A percentile compares a stretch with the other conserved stretches of the same genome.
Evolutionary conservation across 2,888 invertebrate genomes (phyloP).

Genomic region (Leptopilina myrica): DNA sequence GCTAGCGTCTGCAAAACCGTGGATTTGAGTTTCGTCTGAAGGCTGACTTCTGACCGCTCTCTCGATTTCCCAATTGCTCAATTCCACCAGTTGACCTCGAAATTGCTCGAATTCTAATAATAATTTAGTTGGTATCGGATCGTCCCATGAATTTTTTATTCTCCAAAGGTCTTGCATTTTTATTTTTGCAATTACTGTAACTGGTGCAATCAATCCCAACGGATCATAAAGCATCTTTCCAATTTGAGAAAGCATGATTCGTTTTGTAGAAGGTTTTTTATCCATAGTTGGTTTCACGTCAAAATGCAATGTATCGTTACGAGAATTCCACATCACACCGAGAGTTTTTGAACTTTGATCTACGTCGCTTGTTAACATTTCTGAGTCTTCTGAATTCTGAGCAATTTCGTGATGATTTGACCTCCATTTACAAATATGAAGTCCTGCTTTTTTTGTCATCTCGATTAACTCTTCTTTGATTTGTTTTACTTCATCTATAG

Average conservation of each 20-base stretch:
- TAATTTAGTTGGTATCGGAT: background rate
- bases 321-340: background rate
- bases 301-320: background rate
- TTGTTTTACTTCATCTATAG: background rate
- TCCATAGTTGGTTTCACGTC: background rate
- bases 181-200: too few relatives aligned
- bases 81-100: background rate
- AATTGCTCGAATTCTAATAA: slow-evolving; percentile 4
- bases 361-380: background rate
- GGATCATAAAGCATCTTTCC: too few relatives aligned
- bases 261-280: background rate
- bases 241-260: background rate
- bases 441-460: slow-evolving; percentile 11
- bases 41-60: background rate
- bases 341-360: background rate
- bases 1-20: slow-evolving; percentile 40
- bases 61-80: background rate
- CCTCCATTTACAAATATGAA: background rate
- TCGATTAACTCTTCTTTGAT: slow-evolving; percentile 1
- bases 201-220: too few relatives aligned
- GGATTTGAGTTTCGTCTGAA: slow-evolving; percentile 2
- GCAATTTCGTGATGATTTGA: background rate
- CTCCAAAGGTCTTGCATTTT: too few relatives aligned
- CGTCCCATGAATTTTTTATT: too few relatives aligned
- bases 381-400: background rate